Evolutionary conservation across 2,113 vertebrate species (phyloP).

Genomic region (Eptatretus burgeri): DNA sequence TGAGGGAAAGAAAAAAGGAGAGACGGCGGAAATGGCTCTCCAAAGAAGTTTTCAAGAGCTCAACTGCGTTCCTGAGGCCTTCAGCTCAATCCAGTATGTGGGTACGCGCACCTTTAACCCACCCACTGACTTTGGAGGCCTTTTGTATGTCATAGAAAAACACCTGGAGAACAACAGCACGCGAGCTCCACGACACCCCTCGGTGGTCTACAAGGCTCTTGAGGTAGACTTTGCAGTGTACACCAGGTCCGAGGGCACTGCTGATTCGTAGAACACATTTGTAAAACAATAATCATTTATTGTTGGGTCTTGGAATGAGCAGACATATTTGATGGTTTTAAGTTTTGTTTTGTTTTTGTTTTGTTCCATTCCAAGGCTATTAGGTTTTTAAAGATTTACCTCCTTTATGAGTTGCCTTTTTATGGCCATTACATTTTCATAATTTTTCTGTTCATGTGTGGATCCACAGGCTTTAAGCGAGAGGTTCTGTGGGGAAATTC

Average conservation of each 20-base stretch:
- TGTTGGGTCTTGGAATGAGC: neutral
- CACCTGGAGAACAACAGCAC: constrained; percentile 84
- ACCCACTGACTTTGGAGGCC: constrained; percentile 75
- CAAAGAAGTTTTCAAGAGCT: constrained; percentile 84
- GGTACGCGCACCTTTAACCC: constrained; percentile 88
- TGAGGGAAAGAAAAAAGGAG: constrained; percentile 17
- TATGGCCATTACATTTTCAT: neutral
- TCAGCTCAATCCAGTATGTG: constrained; percentile 82
- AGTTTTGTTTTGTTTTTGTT: too few relatives aligned
- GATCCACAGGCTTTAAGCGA: constrained; percentile 51
- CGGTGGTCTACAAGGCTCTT: constrained; percentile 71
- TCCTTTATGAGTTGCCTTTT: neutral
- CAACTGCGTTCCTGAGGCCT: constrained; percentile 74
- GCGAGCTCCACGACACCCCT: constrained; percentile 57
- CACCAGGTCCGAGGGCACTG: neutral
- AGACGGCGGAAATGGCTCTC: constrained; percentile 63
- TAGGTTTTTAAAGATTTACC: too few relatives aligned
- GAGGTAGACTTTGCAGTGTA: constrained; percentile 24
- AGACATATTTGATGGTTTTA: neutral
- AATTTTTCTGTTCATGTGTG: constrained; percentile 8
- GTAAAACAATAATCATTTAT: neutral
- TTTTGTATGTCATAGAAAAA: constrained; percentile 49
- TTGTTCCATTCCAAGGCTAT: too few relatives aligned
- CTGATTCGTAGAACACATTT: neutral
- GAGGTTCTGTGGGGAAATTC: constrained; percentile 72